A percentile compares a stretch with the other conserved stretches of the same genome.
These are phyloP conservation scores for Tinea pellionella DNA, from an alignment of 2,888 invertebrate species.

Conservation along the genomic window DNA sequence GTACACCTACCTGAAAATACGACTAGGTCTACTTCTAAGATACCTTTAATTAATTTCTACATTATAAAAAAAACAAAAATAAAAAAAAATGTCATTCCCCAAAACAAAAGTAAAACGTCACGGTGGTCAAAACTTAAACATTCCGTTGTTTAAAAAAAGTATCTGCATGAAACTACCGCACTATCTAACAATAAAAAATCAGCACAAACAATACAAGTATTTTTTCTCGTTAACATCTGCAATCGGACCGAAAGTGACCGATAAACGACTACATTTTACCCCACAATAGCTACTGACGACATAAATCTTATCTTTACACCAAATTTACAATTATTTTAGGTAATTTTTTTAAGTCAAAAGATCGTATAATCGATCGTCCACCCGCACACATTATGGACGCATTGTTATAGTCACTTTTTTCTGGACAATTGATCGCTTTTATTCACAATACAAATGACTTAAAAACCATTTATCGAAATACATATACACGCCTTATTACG, in stretches of 20 bases:
- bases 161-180: slow-evolving; percentile 4
- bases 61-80: too few relatives aligned
- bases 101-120: neutral
- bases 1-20: too few relatives aligned
- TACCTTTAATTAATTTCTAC: too few relatives aligned
- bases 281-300: slow-evolving; percentile 56
- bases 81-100: too few relatives aligned
- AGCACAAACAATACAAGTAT: slow-evolving; percentile 28
- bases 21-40: too few relatives aligned
- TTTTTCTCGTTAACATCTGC: slow-evolving; percentile 45
- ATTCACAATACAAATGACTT: neutral
- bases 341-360: slow-evolving; percentile 35
- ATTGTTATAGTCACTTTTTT: slow-evolving; percentile 53
- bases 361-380: slow-evolving; percentile 57
- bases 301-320: slow-evolving; percentile 56
- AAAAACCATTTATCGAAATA: neutral
- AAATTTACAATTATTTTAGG: slow-evolving; percentile 58
- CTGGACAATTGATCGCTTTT: slow-evolving; percentile 42
- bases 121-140: slow-evolving; percentile 13
- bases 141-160: neutral
- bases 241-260: slow-evolving; percentile 37
- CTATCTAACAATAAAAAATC: slow-evolving; percentile 20
- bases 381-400: slow-evolving; percentile 50
- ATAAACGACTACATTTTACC: slow-evolving; percentile 32
- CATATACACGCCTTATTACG: neutral